Percentiles rank a stretch among this genome's conserved stretches.
These are phyloP conservation scores for Pseudomyrmex flavicornis DNA, from an alignment of 1,140 invertebrate species.

Conservation along the genomic window DNA sequence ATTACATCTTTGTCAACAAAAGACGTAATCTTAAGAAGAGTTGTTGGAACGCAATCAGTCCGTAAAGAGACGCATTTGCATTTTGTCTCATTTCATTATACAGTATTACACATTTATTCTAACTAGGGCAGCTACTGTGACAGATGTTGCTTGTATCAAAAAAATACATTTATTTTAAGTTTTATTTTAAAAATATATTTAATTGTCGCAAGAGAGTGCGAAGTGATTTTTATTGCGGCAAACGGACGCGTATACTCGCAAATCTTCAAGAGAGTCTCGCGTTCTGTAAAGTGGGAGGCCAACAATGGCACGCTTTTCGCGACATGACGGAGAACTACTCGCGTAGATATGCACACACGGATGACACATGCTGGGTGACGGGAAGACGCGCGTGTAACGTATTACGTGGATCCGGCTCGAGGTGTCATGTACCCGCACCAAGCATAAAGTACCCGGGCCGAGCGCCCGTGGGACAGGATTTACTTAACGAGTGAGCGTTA, in stretches of 20 bases:
- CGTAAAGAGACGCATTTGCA: background rate
- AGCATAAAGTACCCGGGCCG: slow-evolving; percentile 32
- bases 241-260: background rate
- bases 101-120: background rate
- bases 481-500: slow-evolving; percentile 81
- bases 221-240: background rate
- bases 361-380: slow-evolving; percentile 23
- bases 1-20: background rate
- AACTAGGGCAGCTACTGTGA: background rate
- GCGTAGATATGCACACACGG: background rate
- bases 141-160: background rate
- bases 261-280: background rate
- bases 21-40: background rate
- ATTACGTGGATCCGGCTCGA: slow-evolving; percentile 46
- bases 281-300: background rate
- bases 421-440: slow-evolving; percentile 40
- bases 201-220: no score
- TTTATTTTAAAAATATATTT: background rate
- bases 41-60: no score
- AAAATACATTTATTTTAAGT: background rate
- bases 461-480: slow-evolving; percentile 72
- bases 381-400: slow-evolving; percentile 37
- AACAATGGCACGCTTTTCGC: slow-evolving; percentile 5
- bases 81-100: background rate
- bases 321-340: background rate